Percentiles rank a stretch among this genome's conserved stretches.
phyloP scores from a whole-genome alignment of 64 coral and sea anemone genomes.

The Actinia equina region DNA sequence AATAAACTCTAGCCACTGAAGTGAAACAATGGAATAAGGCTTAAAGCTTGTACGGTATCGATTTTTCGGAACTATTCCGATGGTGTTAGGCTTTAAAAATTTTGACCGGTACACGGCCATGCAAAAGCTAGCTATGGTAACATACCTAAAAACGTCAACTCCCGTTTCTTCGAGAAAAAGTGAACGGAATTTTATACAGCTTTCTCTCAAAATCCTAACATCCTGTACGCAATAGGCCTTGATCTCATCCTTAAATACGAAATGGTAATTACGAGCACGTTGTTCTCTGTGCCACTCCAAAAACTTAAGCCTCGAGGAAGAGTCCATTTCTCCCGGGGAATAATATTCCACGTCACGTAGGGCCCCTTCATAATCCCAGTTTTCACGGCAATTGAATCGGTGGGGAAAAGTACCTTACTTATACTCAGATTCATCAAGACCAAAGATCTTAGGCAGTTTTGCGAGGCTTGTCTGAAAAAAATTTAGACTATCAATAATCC shows the following conservation, averaged over 20 bases:
- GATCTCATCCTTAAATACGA: neutral
- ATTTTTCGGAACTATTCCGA: slow-evolving; percentile 15
- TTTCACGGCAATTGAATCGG: too few species aligned
- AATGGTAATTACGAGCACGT: neutral
- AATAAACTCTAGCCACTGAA: slow-evolving; percentile 34
- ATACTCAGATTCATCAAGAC: too few species aligned
- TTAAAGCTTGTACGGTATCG: neutral
- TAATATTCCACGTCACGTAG: neutral
- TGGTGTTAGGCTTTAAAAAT: neutral
- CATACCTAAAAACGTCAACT: neutral
- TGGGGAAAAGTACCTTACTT: too few species aligned
- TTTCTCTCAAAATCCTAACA: neutral
- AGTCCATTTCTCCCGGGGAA: neutral
- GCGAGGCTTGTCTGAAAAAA: too few species aligned
- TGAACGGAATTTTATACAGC: neutral
- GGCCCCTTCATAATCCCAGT: too few species aligned
- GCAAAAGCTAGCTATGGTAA: neutral
- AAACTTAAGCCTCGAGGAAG: neutral
- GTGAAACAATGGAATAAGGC: neutral
- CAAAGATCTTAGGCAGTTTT: too few species aligned
- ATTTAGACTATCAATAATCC: too few species aligned
- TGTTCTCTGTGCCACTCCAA: neutral
- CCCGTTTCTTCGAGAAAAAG: neutral
- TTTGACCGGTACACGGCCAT: neutral
- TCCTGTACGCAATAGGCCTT: neutral